Percentiles rank a stretch among this genome's conserved stretches.
phyloP scores from a whole-genome alignment of 2,888 invertebrate genomes.

The Epiperipatus broadwayi region DNA sequence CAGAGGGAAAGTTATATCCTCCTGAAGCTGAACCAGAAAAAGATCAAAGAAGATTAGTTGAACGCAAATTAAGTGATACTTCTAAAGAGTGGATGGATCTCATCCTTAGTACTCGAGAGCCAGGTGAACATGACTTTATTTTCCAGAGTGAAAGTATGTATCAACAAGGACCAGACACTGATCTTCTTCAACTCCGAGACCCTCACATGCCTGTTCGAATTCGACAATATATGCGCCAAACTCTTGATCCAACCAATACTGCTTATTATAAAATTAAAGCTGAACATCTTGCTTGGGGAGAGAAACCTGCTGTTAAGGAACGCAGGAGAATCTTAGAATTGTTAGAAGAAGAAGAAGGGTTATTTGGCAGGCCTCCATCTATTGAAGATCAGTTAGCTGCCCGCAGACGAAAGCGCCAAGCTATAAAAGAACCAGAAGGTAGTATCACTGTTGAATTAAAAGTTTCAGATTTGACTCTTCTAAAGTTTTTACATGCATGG shows the following conservation, averaged over 20 bases:
- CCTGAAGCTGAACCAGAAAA: too few species aligned
- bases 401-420: constrained; percentile 32
- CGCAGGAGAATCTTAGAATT: constrained; percentile 40
- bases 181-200: constrained; percentile 76
- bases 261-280: not conserved
- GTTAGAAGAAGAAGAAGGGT: constrained; percentile 90
- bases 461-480: too few species aligned
- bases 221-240: constrained; percentile 63
- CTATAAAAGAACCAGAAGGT: constrained; percentile 19
- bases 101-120: constrained; percentile 19
- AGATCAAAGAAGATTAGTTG: too few species aligned
- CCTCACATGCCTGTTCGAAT: constrained; percentile 82
- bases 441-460: too few species aligned
- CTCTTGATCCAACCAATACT: not conserved
- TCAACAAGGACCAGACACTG: constrained; percentile 90
- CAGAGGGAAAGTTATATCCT: too few species aligned
- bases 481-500: too few species aligned
- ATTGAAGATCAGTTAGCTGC: constrained; percentile 19
- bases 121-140: constrained; percentile 17
- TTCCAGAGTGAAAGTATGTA: constrained; percentile 55
- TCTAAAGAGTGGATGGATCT: too few species aligned
- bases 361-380: constrained; percentile 42
- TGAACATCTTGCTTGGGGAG: not conserved
- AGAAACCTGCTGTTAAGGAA: constrained; percentile 8
- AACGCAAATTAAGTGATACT: too few species aligned